Conservation (phyloP, 2,113 vertebrate genomes). For the Agelaius tricolor region DNA sequence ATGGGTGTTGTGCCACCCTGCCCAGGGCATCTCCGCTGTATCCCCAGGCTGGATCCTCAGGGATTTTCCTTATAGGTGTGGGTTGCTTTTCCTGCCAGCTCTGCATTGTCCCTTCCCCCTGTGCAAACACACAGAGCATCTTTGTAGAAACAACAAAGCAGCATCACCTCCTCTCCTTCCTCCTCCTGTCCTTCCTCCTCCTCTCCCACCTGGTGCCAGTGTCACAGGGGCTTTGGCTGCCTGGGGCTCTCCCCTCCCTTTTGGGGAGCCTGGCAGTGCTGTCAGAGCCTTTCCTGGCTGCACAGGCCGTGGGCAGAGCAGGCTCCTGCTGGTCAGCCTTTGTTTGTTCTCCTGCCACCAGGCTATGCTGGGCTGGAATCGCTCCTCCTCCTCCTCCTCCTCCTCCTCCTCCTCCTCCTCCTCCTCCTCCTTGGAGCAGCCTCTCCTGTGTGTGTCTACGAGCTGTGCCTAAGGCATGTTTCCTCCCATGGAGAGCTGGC, state of each 20-base stretch:
- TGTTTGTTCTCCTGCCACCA: not conserved
- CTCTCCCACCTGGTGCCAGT: fast-evolving
- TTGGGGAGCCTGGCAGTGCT: not conserved
- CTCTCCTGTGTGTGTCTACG: not conserved
- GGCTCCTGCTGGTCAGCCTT: not conserved
- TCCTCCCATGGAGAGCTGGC: not conserved
- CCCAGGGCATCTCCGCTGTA: fast-evolving
- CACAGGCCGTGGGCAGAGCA: not conserved
- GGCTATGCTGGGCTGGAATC: not conserved
- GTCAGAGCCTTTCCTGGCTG: not conserved
- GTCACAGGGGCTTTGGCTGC: not conserved
- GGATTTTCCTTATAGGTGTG: not conserved
- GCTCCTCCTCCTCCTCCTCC: too few species aligned
- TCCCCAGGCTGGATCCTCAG: not conserved
- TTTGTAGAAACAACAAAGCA: not conserved
- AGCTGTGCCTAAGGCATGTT: not conserved
- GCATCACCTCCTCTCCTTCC: fast-evolving
- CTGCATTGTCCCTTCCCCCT: not conserved
- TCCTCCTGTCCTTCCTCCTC: not conserved
- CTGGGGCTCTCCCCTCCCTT: not conserved
- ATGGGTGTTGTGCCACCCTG: not conserved
- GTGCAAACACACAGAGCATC: not conserved
- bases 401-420: not conserved
- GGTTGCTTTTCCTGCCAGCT: not conserved
- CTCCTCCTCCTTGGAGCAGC: too few species aligned